phyloP scores from a whole-genome alignment of 2,797 vertebrate genomes.

The Silurus lanzhouensis region DNA sequence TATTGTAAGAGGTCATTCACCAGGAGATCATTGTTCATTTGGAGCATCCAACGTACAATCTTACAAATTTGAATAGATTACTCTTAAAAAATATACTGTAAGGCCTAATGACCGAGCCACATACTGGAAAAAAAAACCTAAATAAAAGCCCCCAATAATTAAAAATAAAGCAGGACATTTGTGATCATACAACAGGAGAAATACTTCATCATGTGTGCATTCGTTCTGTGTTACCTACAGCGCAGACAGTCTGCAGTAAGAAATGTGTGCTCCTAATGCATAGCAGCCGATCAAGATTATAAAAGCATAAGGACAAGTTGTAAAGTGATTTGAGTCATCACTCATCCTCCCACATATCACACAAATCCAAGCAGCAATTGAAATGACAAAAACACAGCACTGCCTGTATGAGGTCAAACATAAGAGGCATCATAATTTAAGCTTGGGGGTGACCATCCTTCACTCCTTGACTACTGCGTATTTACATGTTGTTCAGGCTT shows the following conservation, averaged over 20 bases:
- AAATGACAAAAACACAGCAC: slow-evolving; percentile 14
- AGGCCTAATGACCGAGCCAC: not conserved
- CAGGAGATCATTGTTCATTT: not conserved
- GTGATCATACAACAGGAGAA: not conserved
- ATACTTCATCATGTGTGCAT: not conserved
- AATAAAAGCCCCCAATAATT: not conserved
- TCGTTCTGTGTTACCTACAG: not conserved
- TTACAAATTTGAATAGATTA: not conserved
- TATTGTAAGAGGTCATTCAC: not conserved
- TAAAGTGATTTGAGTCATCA: slow-evolving; percentile 26
- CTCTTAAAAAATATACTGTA: not conserved
- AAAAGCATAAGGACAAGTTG: slow-evolving; percentile 30
- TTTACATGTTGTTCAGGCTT: not conserved
- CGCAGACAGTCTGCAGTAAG: slow-evolving; percentile 6
- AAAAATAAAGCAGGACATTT: not conserved
- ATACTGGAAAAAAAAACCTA: not conserved
- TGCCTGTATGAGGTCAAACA: slow-evolving; percentile 32
- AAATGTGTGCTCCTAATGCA: not conserved
- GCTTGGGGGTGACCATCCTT: not conserved
- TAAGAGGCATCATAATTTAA: slow-evolving; percentile 20
- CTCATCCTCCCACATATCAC: slow-evolving; percentile 13
- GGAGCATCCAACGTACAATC: no score
- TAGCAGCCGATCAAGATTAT: slow-evolving; percentile 15
- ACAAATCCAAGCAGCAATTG: slow-evolving; percentile 5
- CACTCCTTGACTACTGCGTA: not conserved